Percentiles rank a stretch among this genome's conserved stretches.
Evolutionary conservation across 2,888 invertebrate species (phyloP).

Genomic region (Tetrapedia diversipes): DNA sequence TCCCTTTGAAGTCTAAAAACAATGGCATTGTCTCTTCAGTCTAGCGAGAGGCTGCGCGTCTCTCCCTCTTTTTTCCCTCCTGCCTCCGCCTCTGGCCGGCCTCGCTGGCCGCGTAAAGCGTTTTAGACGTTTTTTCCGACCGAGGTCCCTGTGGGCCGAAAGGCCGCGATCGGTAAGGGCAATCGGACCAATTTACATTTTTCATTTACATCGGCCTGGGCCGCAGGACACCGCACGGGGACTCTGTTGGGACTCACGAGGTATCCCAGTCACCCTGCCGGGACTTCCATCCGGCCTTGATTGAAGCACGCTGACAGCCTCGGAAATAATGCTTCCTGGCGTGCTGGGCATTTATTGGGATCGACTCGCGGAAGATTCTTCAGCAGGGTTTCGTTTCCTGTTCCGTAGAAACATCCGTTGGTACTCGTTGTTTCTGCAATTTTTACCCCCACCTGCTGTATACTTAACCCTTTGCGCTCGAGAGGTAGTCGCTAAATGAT

Average conservation of each 20-base stretch:
- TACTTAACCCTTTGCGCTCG: too few relatives aligned
- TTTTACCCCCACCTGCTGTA: too few relatives aligned
- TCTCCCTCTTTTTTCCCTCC: slow-evolving; percentile 63
- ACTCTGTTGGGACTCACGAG: slow-evolving; percentile 4
- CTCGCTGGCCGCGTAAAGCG: slow-evolving; percentile 53
- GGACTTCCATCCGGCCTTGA: slow-evolving; percentile 39
- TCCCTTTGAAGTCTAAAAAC: slow-evolving; percentile 83
- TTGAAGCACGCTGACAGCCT: slow-evolving; percentile 54
- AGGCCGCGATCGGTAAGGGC: slow-evolving; percentile 75
- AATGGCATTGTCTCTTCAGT: slow-evolving; percentile 83
- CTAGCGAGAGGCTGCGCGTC: slow-evolving; percentile 78
- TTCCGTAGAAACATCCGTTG: too few relatives aligned
- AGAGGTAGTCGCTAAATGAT: too few relatives aligned
- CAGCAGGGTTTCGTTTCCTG: too few relatives aligned
- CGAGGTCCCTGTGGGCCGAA: slow-evolving; percentile 60
- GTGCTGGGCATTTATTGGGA: slow-evolving; percentile 16
- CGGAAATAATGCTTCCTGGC: slow-evolving; percentile 51
- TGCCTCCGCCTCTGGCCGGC: slow-evolving; percentile 42
- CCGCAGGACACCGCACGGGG: slow-evolving; percentile 31
- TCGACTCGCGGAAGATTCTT: not conserved
- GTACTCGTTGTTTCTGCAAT: too few relatives aligned
- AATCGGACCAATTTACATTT: slow-evolving; percentile 81
- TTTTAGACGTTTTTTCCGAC: slow-evolving; percentile 76
- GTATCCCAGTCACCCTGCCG: slow-evolving; percentile 5
- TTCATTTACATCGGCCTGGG: slow-evolving; percentile 79